Percentiles rank a stretch among this genome's conserved stretches.
Evolutionary conservation across 2,797 vertebrate genomes (phyloP).

Genomic region (Sebastes vulpes): DNA sequence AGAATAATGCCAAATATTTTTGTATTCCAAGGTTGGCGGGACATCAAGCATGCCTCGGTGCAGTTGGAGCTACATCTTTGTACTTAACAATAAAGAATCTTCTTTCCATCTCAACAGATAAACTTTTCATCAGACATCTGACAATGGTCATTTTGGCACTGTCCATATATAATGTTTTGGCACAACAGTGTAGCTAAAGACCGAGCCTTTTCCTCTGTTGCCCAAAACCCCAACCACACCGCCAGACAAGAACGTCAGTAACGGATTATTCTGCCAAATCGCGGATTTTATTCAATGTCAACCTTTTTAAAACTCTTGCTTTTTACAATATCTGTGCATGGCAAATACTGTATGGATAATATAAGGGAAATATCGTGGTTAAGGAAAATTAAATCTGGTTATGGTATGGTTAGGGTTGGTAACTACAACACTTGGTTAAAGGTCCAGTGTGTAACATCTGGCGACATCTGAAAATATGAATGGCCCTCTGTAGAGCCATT

Average conservation of each 20-base stretch:
- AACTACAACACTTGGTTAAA: background rate
- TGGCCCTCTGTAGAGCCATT: too few species aligned
- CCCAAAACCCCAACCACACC: background rate
- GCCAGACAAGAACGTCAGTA: background rate
- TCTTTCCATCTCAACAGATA: background rate
- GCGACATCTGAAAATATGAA: too few species aligned
- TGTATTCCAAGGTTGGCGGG: conserved; percentile 31
- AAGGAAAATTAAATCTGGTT: background rate
- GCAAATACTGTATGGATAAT: background rate
- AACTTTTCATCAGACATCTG: conserved; percentile 19
- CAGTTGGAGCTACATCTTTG: conserved; percentile 22
- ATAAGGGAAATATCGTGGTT: background rate
- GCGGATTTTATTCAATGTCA: background rate
- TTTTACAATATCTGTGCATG: background rate
- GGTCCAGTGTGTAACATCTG: too few species aligned
- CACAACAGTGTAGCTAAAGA: background rate
- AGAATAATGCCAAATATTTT: conserved; percentile 20
- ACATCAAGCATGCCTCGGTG: conserved; percentile 22
- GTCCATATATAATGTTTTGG: background rate
- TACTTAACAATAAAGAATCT: background rate
- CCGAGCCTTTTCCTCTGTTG: background rate
- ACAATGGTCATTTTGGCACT: conserved; percentile 7
- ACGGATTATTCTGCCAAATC: background rate
- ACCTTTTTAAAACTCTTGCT: background rate
- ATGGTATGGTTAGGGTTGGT: background rate